These are phyloP conservation scores for Microplitis demolitor DNA, from an alignment of 1,140 invertebrate species.

Conservation along the genomic window DNA sequence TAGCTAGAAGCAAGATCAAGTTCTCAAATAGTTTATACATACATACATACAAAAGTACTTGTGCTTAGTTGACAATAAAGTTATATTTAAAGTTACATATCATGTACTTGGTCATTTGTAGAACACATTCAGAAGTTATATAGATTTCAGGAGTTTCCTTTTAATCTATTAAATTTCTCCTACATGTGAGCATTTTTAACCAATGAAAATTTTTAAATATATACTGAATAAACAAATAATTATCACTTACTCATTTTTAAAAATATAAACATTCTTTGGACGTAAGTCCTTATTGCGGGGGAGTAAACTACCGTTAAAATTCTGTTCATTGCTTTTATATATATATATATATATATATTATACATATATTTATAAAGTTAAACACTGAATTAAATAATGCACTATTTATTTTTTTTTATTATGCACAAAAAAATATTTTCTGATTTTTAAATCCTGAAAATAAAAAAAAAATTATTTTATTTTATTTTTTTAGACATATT, in stretches of 20 bases:
- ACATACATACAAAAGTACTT: neutral
- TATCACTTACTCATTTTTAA: neutral
- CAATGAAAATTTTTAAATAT: neutral
- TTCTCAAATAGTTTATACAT: slow-evolving; percentile 1
- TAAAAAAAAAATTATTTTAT: neutral
- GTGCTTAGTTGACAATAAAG: neutral
- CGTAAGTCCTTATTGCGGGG: slow-evolving; percentile 11
- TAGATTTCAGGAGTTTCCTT: no score
- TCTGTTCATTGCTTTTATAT: neutral
- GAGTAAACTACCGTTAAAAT: slow-evolving; percentile 22
- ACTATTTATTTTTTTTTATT: no score
- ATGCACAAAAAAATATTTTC: no score
- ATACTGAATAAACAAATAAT: neutral
- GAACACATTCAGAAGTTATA: no score
- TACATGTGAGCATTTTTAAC: no score
- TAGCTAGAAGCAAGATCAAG: slow-evolving; percentile 33
- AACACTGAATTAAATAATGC: no score
- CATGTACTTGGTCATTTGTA: no score
- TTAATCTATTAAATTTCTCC: no score
- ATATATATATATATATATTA: no score
- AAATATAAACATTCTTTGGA: neutral
- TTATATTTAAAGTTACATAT: no score
- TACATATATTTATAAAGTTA: no score
- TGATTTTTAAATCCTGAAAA: no score
- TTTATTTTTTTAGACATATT: neutral